Conservation (phyloP, 2,113 vertebrate genomes). For the Myrmophylax atrothorax region DNA sequence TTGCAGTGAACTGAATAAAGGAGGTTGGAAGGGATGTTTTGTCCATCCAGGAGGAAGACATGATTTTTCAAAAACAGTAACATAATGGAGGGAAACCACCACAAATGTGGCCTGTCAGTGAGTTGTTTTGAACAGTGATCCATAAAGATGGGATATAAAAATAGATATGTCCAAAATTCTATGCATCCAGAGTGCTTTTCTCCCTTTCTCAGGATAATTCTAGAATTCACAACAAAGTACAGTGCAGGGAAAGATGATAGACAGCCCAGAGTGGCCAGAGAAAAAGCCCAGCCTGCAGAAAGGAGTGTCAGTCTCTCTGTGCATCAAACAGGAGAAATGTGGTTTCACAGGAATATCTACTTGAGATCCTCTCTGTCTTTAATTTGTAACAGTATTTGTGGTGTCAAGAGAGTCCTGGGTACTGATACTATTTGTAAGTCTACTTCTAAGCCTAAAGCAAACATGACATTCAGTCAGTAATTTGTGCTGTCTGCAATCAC, state of each 20-base stretch:
- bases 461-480: not conserved
- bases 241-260: not conserved
- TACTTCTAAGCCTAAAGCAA: not conserved
- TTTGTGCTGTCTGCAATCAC: not conserved
- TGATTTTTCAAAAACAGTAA: not conserved
- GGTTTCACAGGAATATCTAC: not conserved
- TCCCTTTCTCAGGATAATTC: not conserved
- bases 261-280: not conserved
- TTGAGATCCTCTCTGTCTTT: not conserved
- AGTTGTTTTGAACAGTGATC: not conserved
- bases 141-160: not conserved
- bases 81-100: fast-evolving
- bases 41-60: fast-evolving
- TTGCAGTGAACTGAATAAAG: not conserved
- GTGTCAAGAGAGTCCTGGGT: not conserved
- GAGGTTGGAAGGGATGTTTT: not conserved
- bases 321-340: not conserved
- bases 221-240: not conserved
- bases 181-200: not conserved
- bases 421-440: not conserved
- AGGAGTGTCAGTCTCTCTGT: not conserved
- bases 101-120: not conserved
- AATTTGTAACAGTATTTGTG: not conserved
- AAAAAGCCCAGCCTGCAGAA: not conserved
- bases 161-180: not conserved